Conservation (phyloP, 2,888 invertebrate genomes). For the Tricholauxania praeusta region DNA sequence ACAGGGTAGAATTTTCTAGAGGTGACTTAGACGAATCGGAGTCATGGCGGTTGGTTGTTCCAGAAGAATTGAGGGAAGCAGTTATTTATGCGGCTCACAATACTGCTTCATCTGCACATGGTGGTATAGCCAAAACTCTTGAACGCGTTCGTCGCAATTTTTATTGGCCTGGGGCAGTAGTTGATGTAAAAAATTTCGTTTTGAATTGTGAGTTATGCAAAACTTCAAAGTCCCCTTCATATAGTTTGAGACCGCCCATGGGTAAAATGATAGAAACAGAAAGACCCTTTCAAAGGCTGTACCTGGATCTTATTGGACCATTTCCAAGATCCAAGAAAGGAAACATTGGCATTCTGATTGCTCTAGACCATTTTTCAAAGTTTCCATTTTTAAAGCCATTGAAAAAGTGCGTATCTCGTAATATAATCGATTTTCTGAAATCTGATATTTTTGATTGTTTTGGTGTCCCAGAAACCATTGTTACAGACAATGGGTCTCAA, state of each 20-base stretch:
- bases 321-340: conserved; percentile 1
- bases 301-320: conserved; percentile 5
- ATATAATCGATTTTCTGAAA: conserved; percentile 23
- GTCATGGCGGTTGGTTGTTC: conserved; percentile 6
- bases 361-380: conserved; percentile 3
- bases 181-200: conserved; percentile 7
- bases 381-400: conserved; percentile 29
- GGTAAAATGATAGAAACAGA: conserved; percentile 8
- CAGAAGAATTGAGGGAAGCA: not conserved
- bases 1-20: conserved; percentile 10
- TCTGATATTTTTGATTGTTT: conserved; percentile 48
- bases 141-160: conserved; percentile 11
- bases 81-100: conserved; percentile 3
- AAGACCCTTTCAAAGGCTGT: conserved; percentile 2
- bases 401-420: conserved; percentile 14
- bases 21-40: conserved; percentile 12
- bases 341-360: conserved; percentile 29
- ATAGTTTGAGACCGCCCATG: not conserved
- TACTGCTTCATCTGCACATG: conserved; percentile 4
- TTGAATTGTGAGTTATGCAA: conserved; percentile 16
- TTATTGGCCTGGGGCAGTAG: conserved; percentile 1
- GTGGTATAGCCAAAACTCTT: conserved; percentile 15
- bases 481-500: conserved; percentile 49
- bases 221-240: conserved; percentile 3
- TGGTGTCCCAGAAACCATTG: conserved; percentile 48